A percentile compares a stretch with the other conserved stretches of the same genome.
phyloP scores from a whole-genome alignment of 2,797 vertebrate species.

The Chiroxiphia lanceolata region DNA sequence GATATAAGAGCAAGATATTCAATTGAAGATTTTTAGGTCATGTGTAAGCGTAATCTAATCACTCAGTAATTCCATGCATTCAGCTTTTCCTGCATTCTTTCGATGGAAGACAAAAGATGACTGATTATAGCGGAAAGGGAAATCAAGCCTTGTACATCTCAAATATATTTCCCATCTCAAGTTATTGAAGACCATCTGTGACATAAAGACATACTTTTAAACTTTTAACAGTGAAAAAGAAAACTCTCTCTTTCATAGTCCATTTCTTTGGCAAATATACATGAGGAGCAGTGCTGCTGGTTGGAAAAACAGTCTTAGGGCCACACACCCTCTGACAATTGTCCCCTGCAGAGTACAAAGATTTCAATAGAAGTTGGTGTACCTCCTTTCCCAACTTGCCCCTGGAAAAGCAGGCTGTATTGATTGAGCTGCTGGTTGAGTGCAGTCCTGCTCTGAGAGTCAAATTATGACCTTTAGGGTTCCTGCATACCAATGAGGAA shows the following conservation, averaged over 20 bases:
- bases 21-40: background rate
- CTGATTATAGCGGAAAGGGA: background rate
- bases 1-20: background rate
- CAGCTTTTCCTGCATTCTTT: slow-evolving; percentile 30
- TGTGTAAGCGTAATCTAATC: slow-evolving; percentile 20
- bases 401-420: background rate
- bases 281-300: background rate
- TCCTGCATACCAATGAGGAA: background rate
- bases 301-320: background rate
- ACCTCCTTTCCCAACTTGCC: background rate
- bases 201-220: background rate
- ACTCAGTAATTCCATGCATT: slow-evolving; percentile 33
- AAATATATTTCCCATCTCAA: background rate
- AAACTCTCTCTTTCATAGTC: background rate
- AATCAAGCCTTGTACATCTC: background rate
- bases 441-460: background rate
- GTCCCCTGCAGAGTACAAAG: background rate
- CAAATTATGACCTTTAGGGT: background rate
- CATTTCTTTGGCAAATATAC: background rate
- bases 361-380: background rate
- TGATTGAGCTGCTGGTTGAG: background rate
- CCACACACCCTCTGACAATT: background rate
- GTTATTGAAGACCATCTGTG: background rate
- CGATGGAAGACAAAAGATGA: slow-evolving; percentile 1
- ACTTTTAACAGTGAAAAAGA: background rate